Conservation (phyloP, 2,888 invertebrate genomes). For the Conus canariensis region DNA sequence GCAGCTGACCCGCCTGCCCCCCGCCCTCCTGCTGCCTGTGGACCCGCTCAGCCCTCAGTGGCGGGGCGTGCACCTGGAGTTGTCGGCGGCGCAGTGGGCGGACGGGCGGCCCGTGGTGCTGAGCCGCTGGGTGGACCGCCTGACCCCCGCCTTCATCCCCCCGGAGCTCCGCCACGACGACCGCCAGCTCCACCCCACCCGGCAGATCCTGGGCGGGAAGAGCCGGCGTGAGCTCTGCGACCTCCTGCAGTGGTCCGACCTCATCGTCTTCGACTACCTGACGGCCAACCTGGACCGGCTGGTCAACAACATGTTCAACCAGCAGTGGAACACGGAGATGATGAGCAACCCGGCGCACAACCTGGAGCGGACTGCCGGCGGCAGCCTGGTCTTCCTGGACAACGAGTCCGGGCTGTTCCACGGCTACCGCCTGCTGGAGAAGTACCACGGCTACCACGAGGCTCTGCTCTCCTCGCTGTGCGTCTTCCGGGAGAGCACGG, state of each 20-base stretch:
- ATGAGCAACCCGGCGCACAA: conserved; percentile 94
- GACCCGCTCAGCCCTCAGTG: conserved; percentile 78
- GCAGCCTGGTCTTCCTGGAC: conserved; percentile 89
- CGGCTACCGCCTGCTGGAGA: conserved; percentile 90
- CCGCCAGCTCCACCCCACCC: conserved; percentile 52
- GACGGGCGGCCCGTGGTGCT: conserved; percentile 88
- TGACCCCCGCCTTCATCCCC: conserved; percentile 89
- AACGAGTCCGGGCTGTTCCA: conserved; percentile 84
- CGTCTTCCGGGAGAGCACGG: conserved; percentile 87
- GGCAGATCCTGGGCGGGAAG: conserved; percentile 45
- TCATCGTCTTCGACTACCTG: conserved; percentile 92
- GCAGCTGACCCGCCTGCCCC: conserved; percentile 86
- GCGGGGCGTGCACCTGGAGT: conserved; percentile 81
- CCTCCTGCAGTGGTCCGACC: conserved; percentile 91
- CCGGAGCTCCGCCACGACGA: conserved; percentile 84
- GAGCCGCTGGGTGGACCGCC: conserved; percentile 83
- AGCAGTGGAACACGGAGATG: conserved; percentile 93
- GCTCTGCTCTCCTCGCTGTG: conserved; percentile 89
- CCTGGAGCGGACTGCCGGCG: conserved; percentile 86
- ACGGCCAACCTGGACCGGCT: conserved; percentile 93
- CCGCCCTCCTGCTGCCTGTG: conserved; percentile 86
- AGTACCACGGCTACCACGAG: conserved; percentile 89
- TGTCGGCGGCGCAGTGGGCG: conserved; percentile 89
- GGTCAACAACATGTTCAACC: conserved; percentile 93
- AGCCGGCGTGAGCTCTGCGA: conserved; percentile 64